phyloP scores from a whole-genome alignment of 2,797 vertebrate species.

The Micropoecilia bifurca region DNA sequence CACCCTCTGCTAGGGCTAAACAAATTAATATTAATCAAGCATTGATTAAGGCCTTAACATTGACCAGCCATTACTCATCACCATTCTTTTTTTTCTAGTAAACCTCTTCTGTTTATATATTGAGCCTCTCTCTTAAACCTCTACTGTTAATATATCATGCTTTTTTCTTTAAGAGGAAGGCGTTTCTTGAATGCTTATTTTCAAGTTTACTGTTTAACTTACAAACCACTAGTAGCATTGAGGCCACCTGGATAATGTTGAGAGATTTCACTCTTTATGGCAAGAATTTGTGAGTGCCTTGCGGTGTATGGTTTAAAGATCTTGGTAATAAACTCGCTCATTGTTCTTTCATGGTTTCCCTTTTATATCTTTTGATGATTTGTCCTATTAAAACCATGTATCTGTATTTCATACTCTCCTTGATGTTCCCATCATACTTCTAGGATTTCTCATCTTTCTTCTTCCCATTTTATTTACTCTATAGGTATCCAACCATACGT shows the following conservation, averaged over 20 bases:
- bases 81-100: slow-evolving; percentile 27
- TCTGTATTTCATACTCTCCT: slow-evolving; percentile 1
- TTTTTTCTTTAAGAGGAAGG: neutral
- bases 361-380: neutral
- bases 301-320: neutral
- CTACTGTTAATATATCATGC: neutral
- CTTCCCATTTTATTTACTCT: slow-evolving; percentile 33
- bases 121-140: slow-evolving; percentile 12
- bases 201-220: neutral
- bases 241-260: neutral
- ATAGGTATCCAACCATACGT: slow-evolving; percentile 9
- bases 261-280: neutral
- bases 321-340: neutral
- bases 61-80: slow-evolving; percentile 73
- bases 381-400: slow-evolving; percentile 12
- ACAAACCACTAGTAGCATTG: neutral
- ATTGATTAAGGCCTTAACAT: slow-evolving; percentile 81
- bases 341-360: neutral
- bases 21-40: slow-evolving; percentile 84
- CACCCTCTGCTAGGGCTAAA: slow-evolving; percentile 67
- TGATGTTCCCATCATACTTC: neutral
- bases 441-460: neutral
- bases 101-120: slow-evolving; percentile 44
- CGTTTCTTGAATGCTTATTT: neutral
- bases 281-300: neutral